A percentile compares a stretch with the other conserved stretches of the same genome.
These are phyloP conservation scores for Reinhardtius hippoglossoides DNA, from an alignment of 2,113 vertebrate genomes.

Conservation along the genomic window DNA sequence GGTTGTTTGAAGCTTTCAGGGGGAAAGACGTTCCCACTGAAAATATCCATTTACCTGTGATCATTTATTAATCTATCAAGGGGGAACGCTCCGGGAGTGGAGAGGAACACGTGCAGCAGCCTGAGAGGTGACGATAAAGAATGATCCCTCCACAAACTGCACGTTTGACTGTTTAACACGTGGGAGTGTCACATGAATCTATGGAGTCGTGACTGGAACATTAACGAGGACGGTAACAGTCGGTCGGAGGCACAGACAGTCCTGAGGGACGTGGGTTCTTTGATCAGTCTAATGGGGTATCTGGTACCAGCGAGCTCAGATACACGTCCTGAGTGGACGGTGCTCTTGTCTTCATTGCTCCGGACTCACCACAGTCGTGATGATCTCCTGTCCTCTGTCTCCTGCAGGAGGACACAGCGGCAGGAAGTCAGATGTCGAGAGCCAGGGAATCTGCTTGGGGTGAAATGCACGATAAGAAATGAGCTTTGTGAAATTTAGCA, in stretches of 20 bases:
- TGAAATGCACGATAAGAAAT: too few relatives aligned
- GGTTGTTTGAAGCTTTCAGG: neutral
- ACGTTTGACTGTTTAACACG: neutral
- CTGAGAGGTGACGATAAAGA: neutral
- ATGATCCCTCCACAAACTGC: neutral
- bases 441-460: too few relatives aligned
- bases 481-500: too few relatives aligned
- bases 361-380: too few relatives aligned
- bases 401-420: neutral
- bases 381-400: neutral
- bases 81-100: neutral
- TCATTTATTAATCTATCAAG: neutral
- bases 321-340: neutral
- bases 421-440: too few relatives aligned
- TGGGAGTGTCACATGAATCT: neutral
- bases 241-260: too few relatives aligned
- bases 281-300: neutral
- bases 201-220: neutral
- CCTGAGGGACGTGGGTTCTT: neutral
- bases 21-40: neutral
- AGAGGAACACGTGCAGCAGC: neutral
- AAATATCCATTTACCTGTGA: neutral
- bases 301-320: constrained; percentile 12
- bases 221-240: too few relatives aligned
- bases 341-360: neutral